Conservation (phyloP, 2,888 invertebrate species). For the Andrena bucephala region DNA sequence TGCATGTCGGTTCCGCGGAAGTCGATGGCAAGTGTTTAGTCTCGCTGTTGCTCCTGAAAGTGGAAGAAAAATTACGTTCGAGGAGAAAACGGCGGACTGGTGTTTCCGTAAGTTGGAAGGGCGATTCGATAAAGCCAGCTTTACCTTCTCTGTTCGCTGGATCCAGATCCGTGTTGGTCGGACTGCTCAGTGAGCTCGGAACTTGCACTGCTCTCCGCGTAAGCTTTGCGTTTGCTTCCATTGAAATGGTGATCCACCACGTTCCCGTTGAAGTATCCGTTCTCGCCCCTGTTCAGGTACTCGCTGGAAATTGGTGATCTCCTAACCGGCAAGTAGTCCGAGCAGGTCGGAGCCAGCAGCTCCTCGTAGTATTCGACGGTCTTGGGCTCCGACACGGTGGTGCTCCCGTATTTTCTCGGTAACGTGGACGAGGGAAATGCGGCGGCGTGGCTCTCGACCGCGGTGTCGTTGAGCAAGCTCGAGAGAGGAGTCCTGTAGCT, state of each 20-base stretch:
- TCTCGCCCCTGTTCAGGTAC: slow-evolving; percentile 74
- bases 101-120: no score
- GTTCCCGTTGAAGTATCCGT: slow-evolving; percentile 79
- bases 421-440: slow-evolving; percentile 65
- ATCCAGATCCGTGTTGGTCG: slow-evolving; percentile 49
- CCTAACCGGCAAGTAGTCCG: slow-evolving; percentile 75
- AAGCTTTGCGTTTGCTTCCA: slow-evolving; percentile 69
- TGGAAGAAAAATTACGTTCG: not conserved
- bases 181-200: slow-evolving; percentile 64
- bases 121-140: not conserved
- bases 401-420: slow-evolving; percentile 77
- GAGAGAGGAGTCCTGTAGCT: slow-evolving; percentile 69
- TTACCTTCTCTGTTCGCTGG: slow-evolving; percentile 74
- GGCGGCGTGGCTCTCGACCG: slow-evolving; percentile 63
- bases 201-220: slow-evolving; percentile 63
- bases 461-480: slow-evolving; percentile 57
- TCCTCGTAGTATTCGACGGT: slow-evolving; percentile 82
- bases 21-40: slow-evolving; percentile 68
- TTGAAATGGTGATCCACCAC: slow-evolving; percentile 63
- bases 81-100: not conserved
- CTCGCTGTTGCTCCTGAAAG: slow-evolving; percentile 71
- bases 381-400: slow-evolving; percentile 73
- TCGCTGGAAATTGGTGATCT: slow-evolving; percentile 74
- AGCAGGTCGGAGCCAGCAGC: slow-evolving; percentile 76
- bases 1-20: slow-evolving; percentile 53